Percentiles rank a stretch among this genome's conserved stretches.
These are phyloP conservation scores for Grus americana DNA, from an alignment of 2,113 vertebrate genomes.

Conservation along the genomic window DNA sequence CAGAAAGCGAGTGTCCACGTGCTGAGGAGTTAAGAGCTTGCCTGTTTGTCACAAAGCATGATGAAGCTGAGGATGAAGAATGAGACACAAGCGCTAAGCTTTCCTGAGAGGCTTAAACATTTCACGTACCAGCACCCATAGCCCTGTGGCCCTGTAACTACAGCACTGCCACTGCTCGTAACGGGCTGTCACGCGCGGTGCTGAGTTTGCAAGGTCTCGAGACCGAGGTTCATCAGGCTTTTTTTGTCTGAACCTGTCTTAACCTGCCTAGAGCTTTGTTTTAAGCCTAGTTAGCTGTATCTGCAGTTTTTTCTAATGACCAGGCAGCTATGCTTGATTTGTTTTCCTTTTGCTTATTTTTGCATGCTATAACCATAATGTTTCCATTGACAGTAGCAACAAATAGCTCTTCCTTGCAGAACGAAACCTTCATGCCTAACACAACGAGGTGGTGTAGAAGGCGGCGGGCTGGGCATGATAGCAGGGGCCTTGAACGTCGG, in stretches of 20 bases:
- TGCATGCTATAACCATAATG: background rate
- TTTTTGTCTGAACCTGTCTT: background rate
- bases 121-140: background rate
- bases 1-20: rapidly evolving
- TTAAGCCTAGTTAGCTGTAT: background rate
- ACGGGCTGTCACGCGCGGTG: rapidly evolving
- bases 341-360: background rate
- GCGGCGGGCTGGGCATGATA: background rate
- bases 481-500: background rate
- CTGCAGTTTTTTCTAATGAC: background rate
- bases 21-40: background rate
- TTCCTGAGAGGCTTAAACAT: background rate
- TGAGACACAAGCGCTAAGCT: background rate
- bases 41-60: background rate
- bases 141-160: background rate
- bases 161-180: background rate
- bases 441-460: background rate
- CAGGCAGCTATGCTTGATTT: background rate
- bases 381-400: background rate
- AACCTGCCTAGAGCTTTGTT: background rate
- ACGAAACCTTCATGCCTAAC: background rate
- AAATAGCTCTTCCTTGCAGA: background rate
- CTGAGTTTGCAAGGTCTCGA: background rate
- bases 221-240: background rate
- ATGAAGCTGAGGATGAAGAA: background rate